phyloP scores from a whole-genome alignment of 2,113 vertebrate species.

The Sylvietta virens region DNA sequence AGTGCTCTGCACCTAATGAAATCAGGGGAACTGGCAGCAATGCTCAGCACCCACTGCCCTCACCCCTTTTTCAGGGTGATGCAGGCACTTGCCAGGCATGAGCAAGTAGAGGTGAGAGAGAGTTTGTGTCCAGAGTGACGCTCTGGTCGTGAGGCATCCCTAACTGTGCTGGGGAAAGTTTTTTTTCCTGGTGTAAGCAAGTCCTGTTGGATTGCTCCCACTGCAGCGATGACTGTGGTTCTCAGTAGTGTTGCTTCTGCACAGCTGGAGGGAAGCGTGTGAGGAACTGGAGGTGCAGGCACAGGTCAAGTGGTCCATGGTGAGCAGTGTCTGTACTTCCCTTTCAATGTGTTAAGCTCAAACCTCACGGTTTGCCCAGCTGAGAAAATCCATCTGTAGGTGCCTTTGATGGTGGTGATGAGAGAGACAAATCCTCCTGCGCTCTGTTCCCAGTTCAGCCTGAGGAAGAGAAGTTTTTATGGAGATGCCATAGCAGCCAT shows the following conservation, averaged over 20 bases:
- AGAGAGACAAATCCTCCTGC: not conserved
- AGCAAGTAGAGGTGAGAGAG: not conserved
- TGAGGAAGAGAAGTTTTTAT: not conserved
- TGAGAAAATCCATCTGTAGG: not conserved
- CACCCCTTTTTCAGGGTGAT: not conserved
- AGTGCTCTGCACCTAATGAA: not conserved
- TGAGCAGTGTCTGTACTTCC: not conserved
- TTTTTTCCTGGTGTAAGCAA: too few relatives aligned
- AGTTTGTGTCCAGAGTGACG: fast-evolving
- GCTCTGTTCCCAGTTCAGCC: not conserved
- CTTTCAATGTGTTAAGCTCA: not conserved
- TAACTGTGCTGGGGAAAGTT: not conserved
- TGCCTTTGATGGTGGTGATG: not conserved
- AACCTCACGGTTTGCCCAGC: not conserved
- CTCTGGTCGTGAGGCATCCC: not conserved
- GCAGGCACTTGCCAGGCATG: not conserved
- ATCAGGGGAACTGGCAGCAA: fast-evolving
- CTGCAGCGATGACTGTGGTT: fast-evolving
- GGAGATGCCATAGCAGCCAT: not conserved
- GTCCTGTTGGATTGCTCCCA: not conserved
- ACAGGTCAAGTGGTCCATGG: not conserved
- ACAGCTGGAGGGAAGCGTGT: not conserved
- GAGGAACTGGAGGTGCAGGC: not conserved
- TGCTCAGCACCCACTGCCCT: fast-evolving
- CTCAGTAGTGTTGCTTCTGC: not conserved